phyloP scores from a whole-genome alignment of 2,888 invertebrate genomes.

The Drosophila borborema region DNA sequence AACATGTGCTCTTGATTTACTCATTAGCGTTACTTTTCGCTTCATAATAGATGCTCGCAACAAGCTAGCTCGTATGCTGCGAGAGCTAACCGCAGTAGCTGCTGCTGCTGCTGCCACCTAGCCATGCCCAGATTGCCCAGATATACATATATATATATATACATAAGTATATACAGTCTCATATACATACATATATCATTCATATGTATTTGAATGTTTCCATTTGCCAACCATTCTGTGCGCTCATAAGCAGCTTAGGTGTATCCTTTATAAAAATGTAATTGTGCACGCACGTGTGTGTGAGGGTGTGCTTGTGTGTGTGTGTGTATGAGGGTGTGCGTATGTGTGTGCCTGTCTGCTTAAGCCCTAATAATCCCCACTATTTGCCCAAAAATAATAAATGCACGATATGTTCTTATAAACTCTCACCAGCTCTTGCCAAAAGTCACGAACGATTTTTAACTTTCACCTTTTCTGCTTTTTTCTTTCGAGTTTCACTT shows the following conservation, averaged over 20 bases:
- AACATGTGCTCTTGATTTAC: conserved; percentile 79
- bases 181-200: background rate
- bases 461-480: conserved; percentile 43
- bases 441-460: conserved; percentile 51
- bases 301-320: background rate
- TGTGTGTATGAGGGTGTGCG: conserved; percentile 3
- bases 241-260: conserved; percentile 68
- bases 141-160: background rate
- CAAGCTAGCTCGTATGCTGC: conserved; percentile 20
- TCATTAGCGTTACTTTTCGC: conserved; percentile 80
- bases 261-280: conserved; percentile 78
- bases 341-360: conserved; percentile 19
- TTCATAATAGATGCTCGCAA: conserved; percentile 78
- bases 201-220: background rate
- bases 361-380: conserved; percentile 77
- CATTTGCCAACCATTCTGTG: conserved; percentile 27
- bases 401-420: conserved; percentile 12
- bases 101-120: background rate
- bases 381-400: conserved; percentile 55
- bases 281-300: conserved; percentile 54
- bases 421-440: conserved; percentile 14
- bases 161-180: background rate
- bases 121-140: no score
- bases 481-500: background rate
- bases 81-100: conserved; percentile 60